Conservation (phyloP, 1,140 invertebrate species). For the Meteorus sp. region DNA sequence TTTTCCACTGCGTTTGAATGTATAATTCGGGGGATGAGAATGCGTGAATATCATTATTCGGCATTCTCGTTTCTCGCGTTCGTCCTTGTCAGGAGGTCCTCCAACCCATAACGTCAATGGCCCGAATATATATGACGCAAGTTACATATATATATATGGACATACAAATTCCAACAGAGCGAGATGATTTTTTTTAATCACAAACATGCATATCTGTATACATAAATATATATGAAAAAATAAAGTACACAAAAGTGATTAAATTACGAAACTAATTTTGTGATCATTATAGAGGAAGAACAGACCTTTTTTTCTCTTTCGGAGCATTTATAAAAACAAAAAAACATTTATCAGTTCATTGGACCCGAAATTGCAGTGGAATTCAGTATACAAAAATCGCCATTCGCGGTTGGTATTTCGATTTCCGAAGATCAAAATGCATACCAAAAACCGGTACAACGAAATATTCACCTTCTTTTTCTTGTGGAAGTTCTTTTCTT, state of each 20-base stretch:
- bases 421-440: conserved; percentile 18
- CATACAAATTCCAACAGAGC: conserved; percentile 29
- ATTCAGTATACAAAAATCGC: conserved; percentile 37
- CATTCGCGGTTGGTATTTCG: conserved; percentile 21
- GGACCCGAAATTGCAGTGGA: conserved; percentile 17
- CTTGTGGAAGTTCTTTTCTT: background rate
- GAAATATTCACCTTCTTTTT: conserved; percentile 26
- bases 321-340: background rate
- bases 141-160: conserved; percentile 28
- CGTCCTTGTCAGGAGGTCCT: conserved; percentile 55
- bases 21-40: background rate
- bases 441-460: conserved; percentile 48
- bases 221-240: no score
- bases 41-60: no score
- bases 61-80: conserved; percentile 29
- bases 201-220: background rate
- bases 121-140: conserved; percentile 54
- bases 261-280: background rate
- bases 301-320: background rate
- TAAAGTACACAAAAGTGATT: no score
- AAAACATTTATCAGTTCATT: conserved; percentile 9
- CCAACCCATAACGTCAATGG: conserved; percentile 49
- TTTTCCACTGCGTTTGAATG: background rate
- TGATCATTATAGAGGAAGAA: no score
- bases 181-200: background rate